A percentile compares a stretch with the other conserved stretches of the same genome.
Conservation (phyloP, 1,140 invertebrate species). For the Physella acuta region DNA sequence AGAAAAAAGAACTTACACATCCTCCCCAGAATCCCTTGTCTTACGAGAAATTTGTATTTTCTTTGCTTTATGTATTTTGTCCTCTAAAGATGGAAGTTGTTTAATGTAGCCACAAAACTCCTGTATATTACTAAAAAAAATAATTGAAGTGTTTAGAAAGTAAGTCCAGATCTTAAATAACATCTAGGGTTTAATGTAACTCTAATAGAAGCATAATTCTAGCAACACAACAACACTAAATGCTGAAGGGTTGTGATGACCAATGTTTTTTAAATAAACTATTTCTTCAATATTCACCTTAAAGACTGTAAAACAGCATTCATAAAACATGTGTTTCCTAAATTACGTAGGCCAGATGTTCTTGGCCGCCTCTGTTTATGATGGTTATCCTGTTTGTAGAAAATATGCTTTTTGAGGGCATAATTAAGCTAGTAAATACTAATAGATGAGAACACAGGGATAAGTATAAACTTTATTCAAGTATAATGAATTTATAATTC, state of each 20-base stretch:
- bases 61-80: slow-evolving; percentile 52
- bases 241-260: no score
- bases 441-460: not conserved
- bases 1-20: slow-evolving; percentile 60
- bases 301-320: slow-evolving; percentile 83
- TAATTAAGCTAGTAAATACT: slow-evolving; percentile 8
- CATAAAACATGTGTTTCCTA: slow-evolving; percentile 89
- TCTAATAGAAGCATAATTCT: not conserved
- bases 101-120: slow-evolving; percentile 83
- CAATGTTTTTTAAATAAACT: no score
- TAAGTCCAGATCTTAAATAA: not conserved
- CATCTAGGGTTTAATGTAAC: not conserved
- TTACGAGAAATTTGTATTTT: slow-evolving; percentile 43
- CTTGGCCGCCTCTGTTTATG: slow-evolving; percentile 39
- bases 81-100: slow-evolving; percentile 74
- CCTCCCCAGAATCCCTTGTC: slow-evolving; percentile 60
- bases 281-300: no score
- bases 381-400: slow-evolving; percentile 33
- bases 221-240: not conserved
- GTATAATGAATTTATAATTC: no score
- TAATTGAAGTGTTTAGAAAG: no score
- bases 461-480: not conserved
- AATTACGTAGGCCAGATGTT: slow-evolving; percentile 74
- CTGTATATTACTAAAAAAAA: slow-evolving; percentile 73
- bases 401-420: no score